These are phyloP conservation scores for Tautogolabrus adspersus DNA, from an alignment of 2,113 vertebrate genomes.

Conservation along the genomic window DNA sequence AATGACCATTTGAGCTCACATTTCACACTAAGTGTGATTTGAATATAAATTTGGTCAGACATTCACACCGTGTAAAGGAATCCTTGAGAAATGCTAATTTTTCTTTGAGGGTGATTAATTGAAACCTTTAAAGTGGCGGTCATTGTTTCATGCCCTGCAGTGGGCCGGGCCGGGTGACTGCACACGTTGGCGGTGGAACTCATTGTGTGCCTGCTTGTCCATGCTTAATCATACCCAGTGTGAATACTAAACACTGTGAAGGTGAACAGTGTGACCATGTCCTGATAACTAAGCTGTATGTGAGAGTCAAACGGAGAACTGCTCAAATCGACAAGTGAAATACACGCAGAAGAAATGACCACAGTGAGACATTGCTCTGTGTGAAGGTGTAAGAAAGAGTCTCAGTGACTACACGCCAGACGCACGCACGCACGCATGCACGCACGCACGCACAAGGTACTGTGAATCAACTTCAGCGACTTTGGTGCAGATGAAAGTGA, in stretches of 20 bases:
- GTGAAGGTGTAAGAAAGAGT: slow-evolving; percentile 3
- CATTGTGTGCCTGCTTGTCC: slow-evolving; percentile 28
- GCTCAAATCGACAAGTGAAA: slow-evolving; percentile 31
- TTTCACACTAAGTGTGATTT: slow-evolving; percentile 63
- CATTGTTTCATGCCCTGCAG: slow-evolving; percentile 59
- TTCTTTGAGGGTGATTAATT: slow-evolving; percentile 70
- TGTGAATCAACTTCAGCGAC: too few relatives aligned
- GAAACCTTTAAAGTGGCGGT: slow-evolving; percentile 55
- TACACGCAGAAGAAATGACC: slow-evolving; percentile 29
- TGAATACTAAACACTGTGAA: slow-evolving; percentile 59
- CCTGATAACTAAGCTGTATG: slow-evolving; percentile 30
- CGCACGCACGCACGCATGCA: too few relatives aligned
- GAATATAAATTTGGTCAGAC: slow-evolving; percentile 68
- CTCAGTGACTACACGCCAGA: too few relatives aligned
- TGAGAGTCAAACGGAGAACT: slow-evolving; percentile 42
- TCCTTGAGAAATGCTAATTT: slow-evolving; percentile 68
- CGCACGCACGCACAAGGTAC: too few relatives aligned
- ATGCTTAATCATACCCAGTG: slow-evolving; percentile 44
- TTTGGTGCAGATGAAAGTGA: too few relatives aligned
- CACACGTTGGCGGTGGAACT: slow-evolving; percentile 43
- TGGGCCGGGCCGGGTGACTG: slow-evolving; percentile 41
- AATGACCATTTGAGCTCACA: slow-evolving; percentile 60
- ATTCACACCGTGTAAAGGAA: slow-evolving; percentile 44
- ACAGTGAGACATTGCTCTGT: slow-evolving; percentile 6
- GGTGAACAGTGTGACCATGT: slow-evolving; percentile 52